phyloP scores from a whole-genome alignment of 2,888 invertebrate species.

The Diarsia brunnea region DNA sequence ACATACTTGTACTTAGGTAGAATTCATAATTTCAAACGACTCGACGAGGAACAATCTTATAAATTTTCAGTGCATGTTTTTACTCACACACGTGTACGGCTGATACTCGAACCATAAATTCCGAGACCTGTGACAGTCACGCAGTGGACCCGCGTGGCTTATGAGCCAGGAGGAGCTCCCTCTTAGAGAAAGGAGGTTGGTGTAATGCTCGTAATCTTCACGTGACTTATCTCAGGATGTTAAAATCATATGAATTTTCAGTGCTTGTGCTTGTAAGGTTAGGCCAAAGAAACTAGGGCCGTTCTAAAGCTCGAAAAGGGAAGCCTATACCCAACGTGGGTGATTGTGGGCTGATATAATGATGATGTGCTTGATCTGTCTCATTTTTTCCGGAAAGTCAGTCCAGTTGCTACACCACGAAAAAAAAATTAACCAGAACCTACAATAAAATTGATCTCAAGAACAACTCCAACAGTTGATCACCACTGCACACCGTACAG shows the following conservation, averaged over 20 bases:
- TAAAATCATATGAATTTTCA: background rate
- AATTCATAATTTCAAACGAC: background rate
- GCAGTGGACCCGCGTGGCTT: background rate
- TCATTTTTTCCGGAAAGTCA: background rate
- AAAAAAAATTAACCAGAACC: constrained; percentile 6
- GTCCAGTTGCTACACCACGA: background rate
- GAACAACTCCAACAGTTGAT: constrained; percentile 53
- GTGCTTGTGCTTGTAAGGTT: no score
- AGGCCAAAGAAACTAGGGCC: no score
- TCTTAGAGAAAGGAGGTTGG: background rate
- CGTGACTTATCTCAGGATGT: background rate
- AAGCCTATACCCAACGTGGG: no score
- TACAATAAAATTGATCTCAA: background rate
- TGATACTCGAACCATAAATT: background rate
- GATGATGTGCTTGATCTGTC: background rate
- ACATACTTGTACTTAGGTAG: background rate
- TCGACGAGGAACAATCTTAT: background rate
- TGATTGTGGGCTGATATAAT: no score
- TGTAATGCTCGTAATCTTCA: background rate
- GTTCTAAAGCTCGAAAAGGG: no score
- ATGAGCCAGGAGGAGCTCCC: background rate
- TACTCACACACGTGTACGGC: background rate
- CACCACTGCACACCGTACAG: constrained; percentile 53
- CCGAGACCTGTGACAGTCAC: background rate
- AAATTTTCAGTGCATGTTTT: background rate